Base-by-base conservation (phyloP, 2,113 vertebrate species). In the Phrynocephalus versicolor region DNA sequence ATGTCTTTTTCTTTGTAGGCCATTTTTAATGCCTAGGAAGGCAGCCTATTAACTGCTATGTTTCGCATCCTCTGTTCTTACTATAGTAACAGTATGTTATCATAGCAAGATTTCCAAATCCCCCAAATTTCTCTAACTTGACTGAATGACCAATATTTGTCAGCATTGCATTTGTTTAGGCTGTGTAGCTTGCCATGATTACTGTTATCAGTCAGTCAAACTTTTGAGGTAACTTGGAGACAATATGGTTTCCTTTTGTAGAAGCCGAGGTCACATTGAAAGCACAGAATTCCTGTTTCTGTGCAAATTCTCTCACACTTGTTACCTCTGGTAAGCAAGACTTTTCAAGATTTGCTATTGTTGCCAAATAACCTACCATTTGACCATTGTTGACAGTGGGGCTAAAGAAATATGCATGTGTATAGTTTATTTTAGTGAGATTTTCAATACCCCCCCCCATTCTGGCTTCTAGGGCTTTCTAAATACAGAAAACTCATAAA, bases 1-100 rank as follows among this genome's bases (percentile, higher is more conserved):
- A 45, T 88, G 85, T 81, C 79, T 85, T 84, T 65, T 89, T 92
- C 94, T 87, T 81, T 70, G 30, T 81, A 78, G 18, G 39, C 62
- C n/a, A 51, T 83, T 55, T 30, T 25, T 90, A 85, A 25, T 0
- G 1, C 23, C 41, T 91, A 65, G 82, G 81, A 69, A 23, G n/a
- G n/a, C 58, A 74, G 70, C 10, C 30, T 37, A 14, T 39, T 51
- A 74, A n/a, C 37, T 71, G 70, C 39, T 33, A 30, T 33, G 27
- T 13, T 45, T 45, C 73, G 70, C 55, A 57, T n/a, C 23, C 25
- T 81, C 69, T 81, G 39, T 30, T 86, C 71, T 74, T 55, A 37
- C 21, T 16, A 60, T 64, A 74, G 65, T 30, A 80, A 33, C 10
- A 33, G 6, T 33, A 33, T 65, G 58, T 70, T 64, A 4, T 51